A percentile compares a stretch with the other conserved stretches of the same genome.
Conservation (phyloP, 1,140 invertebrate species). For the Planococcus citri region DNA sequence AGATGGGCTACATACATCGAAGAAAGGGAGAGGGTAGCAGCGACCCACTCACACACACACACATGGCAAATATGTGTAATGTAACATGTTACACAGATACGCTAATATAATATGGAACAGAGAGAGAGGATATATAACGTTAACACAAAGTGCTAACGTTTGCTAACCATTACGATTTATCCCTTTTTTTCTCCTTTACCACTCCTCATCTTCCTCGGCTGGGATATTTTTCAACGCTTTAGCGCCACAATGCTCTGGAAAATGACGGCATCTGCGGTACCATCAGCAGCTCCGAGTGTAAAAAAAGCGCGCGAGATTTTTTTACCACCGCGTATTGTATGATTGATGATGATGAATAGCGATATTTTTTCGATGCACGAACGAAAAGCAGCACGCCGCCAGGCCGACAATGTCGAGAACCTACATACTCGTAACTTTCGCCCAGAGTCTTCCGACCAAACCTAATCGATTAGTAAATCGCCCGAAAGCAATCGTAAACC, state of each 20-base stretch:
- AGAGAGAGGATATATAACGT: not conserved
- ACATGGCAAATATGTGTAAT: too few relatives aligned
- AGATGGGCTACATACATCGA: too few relatives aligned
- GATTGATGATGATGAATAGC: slow-evolving; percentile 3
- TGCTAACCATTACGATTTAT: slow-evolving; percentile 6
- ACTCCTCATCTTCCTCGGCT: too few relatives aligned
- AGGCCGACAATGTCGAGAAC: not conserved
- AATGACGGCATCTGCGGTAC: too few relatives aligned
- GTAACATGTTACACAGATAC: not conserved
- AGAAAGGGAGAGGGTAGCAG: too few relatives aligned
- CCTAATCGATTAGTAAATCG: not conserved
- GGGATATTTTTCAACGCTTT: not conserved
- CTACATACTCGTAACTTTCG: not conserved
- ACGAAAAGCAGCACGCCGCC: not conserved
- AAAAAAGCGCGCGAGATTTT: not conserved
- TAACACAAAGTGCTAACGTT: not conserved
- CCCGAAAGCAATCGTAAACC: not conserved
- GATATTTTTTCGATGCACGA: too few relatives aligned
- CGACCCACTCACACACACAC: too few relatives aligned
- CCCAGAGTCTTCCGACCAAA: not conserved
- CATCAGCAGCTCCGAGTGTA: not conserved
- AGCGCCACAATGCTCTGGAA: too few relatives aligned
- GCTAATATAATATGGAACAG: slow-evolving; percentile 9
- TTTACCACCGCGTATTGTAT: not conserved
- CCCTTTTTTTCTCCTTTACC: not conserved